phyloP scores from a whole-genome alignment of 2,888 invertebrate species.

The Perithous albicinctus region DNA sequence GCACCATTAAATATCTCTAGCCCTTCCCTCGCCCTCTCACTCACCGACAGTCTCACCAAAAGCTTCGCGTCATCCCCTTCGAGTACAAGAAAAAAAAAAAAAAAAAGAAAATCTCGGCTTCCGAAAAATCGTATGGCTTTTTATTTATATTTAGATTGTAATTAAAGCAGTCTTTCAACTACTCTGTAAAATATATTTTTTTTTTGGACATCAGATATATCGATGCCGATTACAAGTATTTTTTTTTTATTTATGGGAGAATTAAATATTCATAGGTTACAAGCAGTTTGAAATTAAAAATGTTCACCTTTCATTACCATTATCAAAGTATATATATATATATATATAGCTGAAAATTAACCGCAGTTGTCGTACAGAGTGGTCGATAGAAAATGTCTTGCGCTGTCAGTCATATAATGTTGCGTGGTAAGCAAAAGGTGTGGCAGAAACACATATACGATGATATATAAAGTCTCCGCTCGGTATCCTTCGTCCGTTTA shows the following conservation, averaged over 20 bases:
- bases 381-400: not conserved
- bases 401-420: not conserved
- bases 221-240: no score
- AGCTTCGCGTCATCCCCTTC: conserved; percentile 38
- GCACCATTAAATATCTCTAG: conserved; percentile 84
- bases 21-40: conserved; percentile 70
- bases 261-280: no score
- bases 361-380: no score
- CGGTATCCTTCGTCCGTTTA: conserved; percentile 38
- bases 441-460: not conserved
- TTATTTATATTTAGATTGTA: conserved; percentile 39
- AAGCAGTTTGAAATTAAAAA: no score
- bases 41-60: conserved; percentile 25
- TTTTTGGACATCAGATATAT: no score
- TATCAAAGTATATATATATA: no score
- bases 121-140: conserved; percentile 50
- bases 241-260: no score
- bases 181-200: not conserved
- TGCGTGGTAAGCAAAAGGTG: not conserved
- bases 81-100: conserved; percentile 36
- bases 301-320: no score
- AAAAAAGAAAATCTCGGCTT: conserved; percentile 47
- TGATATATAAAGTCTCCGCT: not conserved
- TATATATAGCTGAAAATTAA: no score
- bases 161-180: conserved; percentile 20